A percentile compares a stretch with the other conserved stretches of the same genome.
Evolutionary conservation across 1,140 invertebrate genomes (phyloP).

Genomic region (Anoplophora glabripennis): DNA sequence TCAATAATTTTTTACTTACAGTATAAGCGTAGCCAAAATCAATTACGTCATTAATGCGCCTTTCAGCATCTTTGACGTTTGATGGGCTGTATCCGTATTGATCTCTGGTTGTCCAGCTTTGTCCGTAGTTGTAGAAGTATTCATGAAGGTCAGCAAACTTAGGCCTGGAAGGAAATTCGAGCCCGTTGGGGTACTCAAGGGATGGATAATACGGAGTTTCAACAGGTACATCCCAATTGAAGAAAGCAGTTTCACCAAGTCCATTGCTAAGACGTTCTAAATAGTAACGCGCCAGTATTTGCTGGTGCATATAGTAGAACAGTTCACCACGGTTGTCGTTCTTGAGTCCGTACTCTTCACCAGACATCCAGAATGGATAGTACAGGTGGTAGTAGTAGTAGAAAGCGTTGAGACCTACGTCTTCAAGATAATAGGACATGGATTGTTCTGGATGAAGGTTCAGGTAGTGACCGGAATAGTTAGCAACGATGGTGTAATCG

Average conservation of each 20-base stretch:
- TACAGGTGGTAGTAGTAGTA: slow-evolving; percentile 64
- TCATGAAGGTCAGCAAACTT: slow-evolving; percentile 48
- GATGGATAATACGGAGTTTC: slow-evolving; percentile 63
- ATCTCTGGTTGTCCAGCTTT: slow-evolving; percentile 35
- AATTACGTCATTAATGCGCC: slow-evolving; percentile 51
- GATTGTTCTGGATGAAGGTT: slow-evolving; percentile 40
- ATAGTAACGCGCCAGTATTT: slow-evolving; percentile 62
- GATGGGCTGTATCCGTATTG: slow-evolving; percentile 27
- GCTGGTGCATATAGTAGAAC: slow-evolving; percentile 59
- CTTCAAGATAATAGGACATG: slow-evolving; percentile 71
- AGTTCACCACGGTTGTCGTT: slow-evolving; percentile 58
- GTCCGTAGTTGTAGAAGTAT: slow-evolving; percentile 44
- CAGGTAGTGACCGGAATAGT: slow-evolving; percentile 54
- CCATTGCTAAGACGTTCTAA: slow-evolving; percentile 64
- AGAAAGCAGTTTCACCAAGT: slow-evolving; percentile 57
- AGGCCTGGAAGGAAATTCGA: slow-evolving; percentile 60
- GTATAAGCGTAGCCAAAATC: slow-evolving; percentile 49
- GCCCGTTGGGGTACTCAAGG: slow-evolving; percentile 62
- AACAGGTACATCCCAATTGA: slow-evolving; percentile 56
- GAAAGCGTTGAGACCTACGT: slow-evolving; percentile 63
- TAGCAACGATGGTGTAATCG: slow-evolving; percentile 51
- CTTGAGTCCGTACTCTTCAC: slow-evolving; percentile 50
- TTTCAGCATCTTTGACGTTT: slow-evolving; percentile 42
- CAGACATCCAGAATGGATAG: slow-evolving; percentile 61
- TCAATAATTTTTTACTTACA: slow-evolving; percentile 20